Conservation (phyloP, 2,888 invertebrate species). For the Macropis europaea region DNA sequence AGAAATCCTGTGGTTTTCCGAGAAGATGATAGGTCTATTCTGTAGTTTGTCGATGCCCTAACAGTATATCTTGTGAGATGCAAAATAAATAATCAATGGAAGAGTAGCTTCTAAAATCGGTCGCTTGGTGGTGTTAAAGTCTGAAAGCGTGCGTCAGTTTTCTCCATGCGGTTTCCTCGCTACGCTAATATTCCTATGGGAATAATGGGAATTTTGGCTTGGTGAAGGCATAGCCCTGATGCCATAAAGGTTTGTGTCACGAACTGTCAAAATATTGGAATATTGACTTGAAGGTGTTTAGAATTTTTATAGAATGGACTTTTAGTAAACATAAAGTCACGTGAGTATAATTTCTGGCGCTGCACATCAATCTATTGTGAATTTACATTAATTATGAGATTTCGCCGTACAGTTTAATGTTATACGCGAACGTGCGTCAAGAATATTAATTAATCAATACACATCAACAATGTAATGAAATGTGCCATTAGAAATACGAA, state of each 20-base stretch:
- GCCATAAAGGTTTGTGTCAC: constrained; percentile 16
- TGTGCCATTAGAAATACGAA: not conserved
- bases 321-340: constrained; percentile 35
- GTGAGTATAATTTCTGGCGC: constrained; percentile 18
- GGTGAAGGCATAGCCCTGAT: constrained; percentile 27
- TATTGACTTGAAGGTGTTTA: constrained; percentile 25
- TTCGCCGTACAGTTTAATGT: not conserved
- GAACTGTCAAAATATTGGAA: constrained; percentile 47
- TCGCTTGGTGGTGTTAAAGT: not conserved
- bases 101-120: not conserved
- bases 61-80: too few relatives aligned
- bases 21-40: too few relatives aligned
- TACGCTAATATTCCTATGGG: constrained; percentile 3
- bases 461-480: not conserved
- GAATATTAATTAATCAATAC: not conserved
- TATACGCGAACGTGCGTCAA: not conserved
- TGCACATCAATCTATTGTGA: not conserved
- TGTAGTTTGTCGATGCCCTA: too few relatives aligned
- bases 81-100: not conserved
- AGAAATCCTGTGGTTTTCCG: too few relatives aligned
- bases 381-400: not conserved
- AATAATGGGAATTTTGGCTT: constrained; percentile 41
- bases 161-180: constrained; percentile 1
- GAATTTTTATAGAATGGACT: constrained; percentile 29
- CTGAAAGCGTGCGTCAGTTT: not conserved